phyloP scores from a whole-genome alignment of 2,888 invertebrate genomes.

The Conus canariensis region DNA sequence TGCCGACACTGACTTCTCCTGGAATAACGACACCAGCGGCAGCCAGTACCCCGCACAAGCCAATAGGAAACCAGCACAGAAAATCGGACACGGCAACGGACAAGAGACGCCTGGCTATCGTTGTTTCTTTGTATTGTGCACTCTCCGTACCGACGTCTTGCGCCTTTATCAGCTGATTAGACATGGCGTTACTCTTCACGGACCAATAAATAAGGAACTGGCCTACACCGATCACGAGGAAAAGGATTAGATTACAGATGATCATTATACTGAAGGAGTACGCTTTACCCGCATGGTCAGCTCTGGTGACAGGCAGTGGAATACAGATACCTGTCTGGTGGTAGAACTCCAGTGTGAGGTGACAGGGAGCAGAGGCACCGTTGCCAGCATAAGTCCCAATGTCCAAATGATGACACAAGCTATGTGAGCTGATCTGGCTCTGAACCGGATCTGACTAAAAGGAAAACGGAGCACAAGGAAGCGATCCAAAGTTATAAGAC shows the following conservation, averaged over 20 bases:
- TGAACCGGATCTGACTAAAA: conserved; percentile 41
- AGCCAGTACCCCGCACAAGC: no score
- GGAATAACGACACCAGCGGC: no score
- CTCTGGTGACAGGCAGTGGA: conserved; percentile 1
- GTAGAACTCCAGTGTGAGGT: neutral
- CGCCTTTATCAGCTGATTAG: neutral
- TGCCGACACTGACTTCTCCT: no score
- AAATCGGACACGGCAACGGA: no score
- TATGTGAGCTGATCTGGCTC: no score
- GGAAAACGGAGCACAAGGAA: conserved; percentile 83
- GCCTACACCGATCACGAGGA: neutral
- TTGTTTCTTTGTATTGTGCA: no score
- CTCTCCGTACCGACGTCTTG: no score
- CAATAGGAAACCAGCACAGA: no score
- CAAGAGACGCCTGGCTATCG: no score
- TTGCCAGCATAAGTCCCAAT: no score
- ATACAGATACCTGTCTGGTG: conserved; percentile 2
- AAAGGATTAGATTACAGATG: neutral
- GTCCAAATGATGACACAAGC: no score
- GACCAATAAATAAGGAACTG: neutral
- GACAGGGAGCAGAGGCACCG: neutral
- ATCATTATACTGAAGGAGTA: conserved; percentile 4
- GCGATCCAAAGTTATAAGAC: conserved; percentile 84
- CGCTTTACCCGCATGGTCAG: neutral
- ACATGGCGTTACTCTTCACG: neutral